Percentiles rank a stretch among this genome's conserved stretches.
Evolutionary conservation across 2,888 invertebrate genomes (phyloP).

Genomic region (Lucinisca nassula): DNA sequence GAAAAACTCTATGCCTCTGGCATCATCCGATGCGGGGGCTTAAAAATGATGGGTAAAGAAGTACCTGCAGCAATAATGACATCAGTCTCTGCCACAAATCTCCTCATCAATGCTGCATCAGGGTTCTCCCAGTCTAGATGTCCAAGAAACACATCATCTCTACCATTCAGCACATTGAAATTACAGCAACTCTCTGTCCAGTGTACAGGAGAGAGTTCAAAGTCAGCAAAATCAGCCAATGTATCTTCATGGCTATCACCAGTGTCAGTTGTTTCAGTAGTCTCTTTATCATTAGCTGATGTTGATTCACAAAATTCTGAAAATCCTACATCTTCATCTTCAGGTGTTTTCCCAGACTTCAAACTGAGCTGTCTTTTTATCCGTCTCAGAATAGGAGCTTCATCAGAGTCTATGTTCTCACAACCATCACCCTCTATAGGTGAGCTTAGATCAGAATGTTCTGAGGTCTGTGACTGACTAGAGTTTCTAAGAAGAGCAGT

Average conservation of each 20-base stretch:
- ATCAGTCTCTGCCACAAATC: conserved; percentile 70
- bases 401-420: neutral
- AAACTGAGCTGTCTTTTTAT: conserved; percentile 4
- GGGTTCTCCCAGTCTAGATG: conserved; percentile 82
- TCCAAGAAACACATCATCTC: conserved; percentile 26
- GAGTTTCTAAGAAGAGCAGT: neutral
- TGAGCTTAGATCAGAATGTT: neutral
- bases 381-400: neutral
- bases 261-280: neutral
- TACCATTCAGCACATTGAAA: conserved; percentile 40
- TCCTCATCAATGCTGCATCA: conserved; percentile 61
- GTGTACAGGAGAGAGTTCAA: conserved; percentile 59
- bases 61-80: conserved; percentile 83
- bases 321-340: conserved; percentile 41
- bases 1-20: too few species aligned
- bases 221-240: conserved; percentile 22
- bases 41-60: too few species aligned
- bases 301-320: neutral
- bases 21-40: too few species aligned
- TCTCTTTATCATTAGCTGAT: neutral
- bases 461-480: neutral
- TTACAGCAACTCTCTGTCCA: conserved; percentile 69
- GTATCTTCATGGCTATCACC: neutral
- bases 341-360: conserved; percentile 28
- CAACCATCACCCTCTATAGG: neutral